These are phyloP conservation scores for Uropetala carovei DNA, from an alignment of 2,888 invertebrate genomes.

Conservation along the genomic window DNA sequence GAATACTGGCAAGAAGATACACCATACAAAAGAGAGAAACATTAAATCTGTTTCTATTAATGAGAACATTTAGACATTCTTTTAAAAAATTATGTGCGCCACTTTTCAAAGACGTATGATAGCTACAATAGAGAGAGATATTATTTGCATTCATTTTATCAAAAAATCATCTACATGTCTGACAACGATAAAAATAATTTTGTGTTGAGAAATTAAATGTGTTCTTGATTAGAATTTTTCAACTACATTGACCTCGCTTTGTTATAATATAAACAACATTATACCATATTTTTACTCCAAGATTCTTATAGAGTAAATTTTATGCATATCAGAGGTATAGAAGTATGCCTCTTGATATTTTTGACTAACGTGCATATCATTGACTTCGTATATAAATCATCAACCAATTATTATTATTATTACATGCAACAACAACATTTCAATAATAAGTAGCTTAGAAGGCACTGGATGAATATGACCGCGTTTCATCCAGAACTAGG, in stretches of 20 bases:
- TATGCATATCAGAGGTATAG: slow-evolving; percentile 44
- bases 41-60: slow-evolving; percentile 51
- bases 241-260: slow-evolving; percentile 2
- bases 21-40: slow-evolving; percentile 61
- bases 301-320: slow-evolving; percentile 47
- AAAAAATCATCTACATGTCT: slow-evolving; percentile 37
- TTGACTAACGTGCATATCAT: slow-evolving; percentile 44
- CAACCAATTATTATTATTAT: slow-evolving; percentile 53
- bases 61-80: slow-evolving; percentile 47
- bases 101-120: slow-evolving; percentile 35
- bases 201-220: slow-evolving; percentile 56
- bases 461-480: slow-evolving; percentile 64
- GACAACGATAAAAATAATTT: slow-evolving; percentile 52
- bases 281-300: slow-evolving; percentile 46
- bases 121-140: slow-evolving; percentile 28
- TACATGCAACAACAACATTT: slow-evolving; percentile 48
- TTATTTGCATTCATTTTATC: slow-evolving; percentile 32
- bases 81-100: slow-evolving; percentile 63
- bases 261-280: slow-evolving; percentile 42
- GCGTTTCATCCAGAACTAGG: slow-evolving; percentile 61
- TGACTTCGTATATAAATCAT: slow-evolving; percentile 51
- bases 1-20: slow-evolving; percentile 45
- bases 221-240: slow-evolving; percentile 44
- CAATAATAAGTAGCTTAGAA: slow-evolving; percentile 63
- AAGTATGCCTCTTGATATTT: slow-evolving; percentile 11